Evolutionary conservation across 2,113 vertebrate species (phyloP).

Genomic region (Gambusia affinis): DNA sequence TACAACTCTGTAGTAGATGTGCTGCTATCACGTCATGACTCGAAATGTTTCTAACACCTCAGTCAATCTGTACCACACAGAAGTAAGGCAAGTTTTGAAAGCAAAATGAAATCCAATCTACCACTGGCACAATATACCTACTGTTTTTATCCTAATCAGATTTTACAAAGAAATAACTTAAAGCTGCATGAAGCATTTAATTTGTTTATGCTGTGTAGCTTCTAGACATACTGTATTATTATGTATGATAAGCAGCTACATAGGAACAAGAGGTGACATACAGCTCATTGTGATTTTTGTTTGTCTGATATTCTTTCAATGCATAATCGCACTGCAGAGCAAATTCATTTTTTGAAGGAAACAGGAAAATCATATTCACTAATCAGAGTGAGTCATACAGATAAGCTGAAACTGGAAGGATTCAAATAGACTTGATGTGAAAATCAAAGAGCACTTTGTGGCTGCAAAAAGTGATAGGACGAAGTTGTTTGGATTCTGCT

Average conservation of each 20-base stretch:
- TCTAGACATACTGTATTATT: neutral
- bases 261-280: neutral
- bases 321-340: neutral
- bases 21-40: too few relatives aligned
- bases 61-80: too few relatives aligned
- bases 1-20: too few relatives aligned
- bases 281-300: neutral
- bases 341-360: conserved; percentile 17
- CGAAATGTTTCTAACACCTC: too few relatives aligned
- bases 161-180: neutral
- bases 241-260: neutral
- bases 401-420: conserved; percentile 24
- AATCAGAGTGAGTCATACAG: conserved; percentile 39
- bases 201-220: neutral
- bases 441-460: conserved; percentile 19
- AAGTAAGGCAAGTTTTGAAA: too few relatives aligned
- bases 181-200: neutral
- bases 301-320: conserved; percentile 11
- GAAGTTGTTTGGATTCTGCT: conserved; percentile 1
- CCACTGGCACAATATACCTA: neutral
- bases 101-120: too few relatives aligned
- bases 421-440: conserved; percentile 15
- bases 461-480: conserved; percentile 3
- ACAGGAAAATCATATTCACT: conserved; percentile 14
- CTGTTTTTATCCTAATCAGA: neutral